Conservation (phyloP, 2,888 invertebrate genomes). For the Nomada flava region DNA sequence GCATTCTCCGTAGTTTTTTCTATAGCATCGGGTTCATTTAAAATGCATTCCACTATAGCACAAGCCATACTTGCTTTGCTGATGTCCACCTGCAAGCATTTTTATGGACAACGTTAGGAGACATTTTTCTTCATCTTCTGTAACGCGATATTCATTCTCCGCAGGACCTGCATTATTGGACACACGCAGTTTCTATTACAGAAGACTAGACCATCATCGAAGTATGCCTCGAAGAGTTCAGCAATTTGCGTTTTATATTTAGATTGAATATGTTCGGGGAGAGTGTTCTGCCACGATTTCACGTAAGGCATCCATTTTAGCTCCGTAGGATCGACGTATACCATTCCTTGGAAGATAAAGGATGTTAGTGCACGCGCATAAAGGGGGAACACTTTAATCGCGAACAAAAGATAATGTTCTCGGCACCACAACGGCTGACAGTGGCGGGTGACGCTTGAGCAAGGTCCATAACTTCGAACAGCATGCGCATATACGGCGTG, state of each 20-base stretch:
- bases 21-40: constrained; percentile 87
- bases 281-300: constrained; percentile 89
- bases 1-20: constrained; percentile 87
- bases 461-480: constrained; percentile 92
- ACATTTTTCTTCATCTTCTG: no score
- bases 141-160: background rate
- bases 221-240: constrained; percentile 88
- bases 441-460: constrained; percentile 97
- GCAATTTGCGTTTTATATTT: constrained; percentile 84
- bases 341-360: constrained; percentile 88
- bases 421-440: constrained; percentile 87
- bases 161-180: constrained; percentile 90
- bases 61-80: constrained; percentile 93
- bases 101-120: background rate
- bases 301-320: constrained; percentile 93
- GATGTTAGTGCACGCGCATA: background rate
- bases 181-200: constrained; percentile 89
- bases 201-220: constrained; percentile 88
- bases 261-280: constrained; percentile 85
- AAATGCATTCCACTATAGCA: constrained; percentile 89
- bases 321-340: constrained; percentile 94
- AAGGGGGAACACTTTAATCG: no score
- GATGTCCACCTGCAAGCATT: constrained; percentile 89
- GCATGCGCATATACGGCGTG: constrained; percentile 94
- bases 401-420: background rate